phyloP scores from a whole-genome alignment of 1,140 invertebrate species.

The Chlorops oryzae region DNA sequence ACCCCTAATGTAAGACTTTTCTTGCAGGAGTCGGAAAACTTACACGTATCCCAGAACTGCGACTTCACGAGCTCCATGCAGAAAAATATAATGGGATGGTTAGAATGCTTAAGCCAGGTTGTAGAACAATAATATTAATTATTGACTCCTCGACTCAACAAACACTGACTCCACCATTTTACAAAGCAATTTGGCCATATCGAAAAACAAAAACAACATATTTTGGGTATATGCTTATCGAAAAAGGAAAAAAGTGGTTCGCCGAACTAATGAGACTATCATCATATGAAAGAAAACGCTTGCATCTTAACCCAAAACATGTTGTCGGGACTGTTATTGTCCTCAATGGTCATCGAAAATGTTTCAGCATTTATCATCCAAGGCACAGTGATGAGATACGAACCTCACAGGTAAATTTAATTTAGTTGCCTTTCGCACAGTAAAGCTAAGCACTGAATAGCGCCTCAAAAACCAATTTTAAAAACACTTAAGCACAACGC shows the following conservation, averaged over 20 bases:
- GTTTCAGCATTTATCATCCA: conserved; percentile 98
- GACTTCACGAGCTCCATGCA: conserved; percentile 84
- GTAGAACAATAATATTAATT: conserved; percentile 84
- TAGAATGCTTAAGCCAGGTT: conserved; percentile 88
- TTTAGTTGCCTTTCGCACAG: no score
- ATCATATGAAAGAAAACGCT: conserved; percentile 68
- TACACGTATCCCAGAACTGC: conserved; percentile 56
- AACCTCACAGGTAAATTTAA: no score
- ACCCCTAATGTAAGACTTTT: no score
- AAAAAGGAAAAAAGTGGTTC: conserved; percentile 90
- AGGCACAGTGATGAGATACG: no score
- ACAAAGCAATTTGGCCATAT: conserved; percentile 90
- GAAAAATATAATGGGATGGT: conserved; percentile 95
- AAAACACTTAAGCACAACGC: no score
- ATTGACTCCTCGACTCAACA: conserved; percentile 82
- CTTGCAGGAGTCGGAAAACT: no score
- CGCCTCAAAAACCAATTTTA: no score
- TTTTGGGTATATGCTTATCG: conserved; percentile 88
- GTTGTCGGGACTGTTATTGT: conserved; percentile 95
- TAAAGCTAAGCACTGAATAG: no score
- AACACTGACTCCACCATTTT: conserved; percentile 83
- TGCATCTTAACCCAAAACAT: conserved; percentile 92
- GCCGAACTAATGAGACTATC: conserved; percentile 79
- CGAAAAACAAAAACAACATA: conserved; percentile 91
- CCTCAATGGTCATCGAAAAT: conserved; percentile 91